Percentiles rank a stretch among this genome's conserved stretches.
Evolutionary conservation across 2,888 invertebrate species (phyloP).

Genomic region (Temnothorax ravouxi): DNA sequence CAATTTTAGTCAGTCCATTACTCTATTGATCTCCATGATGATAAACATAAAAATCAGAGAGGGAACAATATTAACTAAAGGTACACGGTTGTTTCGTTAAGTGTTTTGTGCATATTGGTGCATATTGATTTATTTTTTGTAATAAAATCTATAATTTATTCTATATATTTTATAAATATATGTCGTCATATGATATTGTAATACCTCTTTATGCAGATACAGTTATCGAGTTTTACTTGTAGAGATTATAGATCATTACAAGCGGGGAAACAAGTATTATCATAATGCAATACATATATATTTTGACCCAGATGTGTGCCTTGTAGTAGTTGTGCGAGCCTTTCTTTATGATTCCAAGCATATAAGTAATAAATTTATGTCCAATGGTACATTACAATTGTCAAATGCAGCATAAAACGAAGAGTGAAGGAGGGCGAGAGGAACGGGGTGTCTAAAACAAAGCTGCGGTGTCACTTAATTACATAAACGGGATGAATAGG

Average conservation of each 20-base stretch:
- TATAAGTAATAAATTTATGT: constrained; percentile 30
- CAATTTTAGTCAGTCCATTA: constrained; percentile 56
- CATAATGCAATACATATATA: constrained; percentile 30
- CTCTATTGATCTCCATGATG: constrained; percentile 68
- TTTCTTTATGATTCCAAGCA: constrained; percentile 1
- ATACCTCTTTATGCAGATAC: constrained; percentile 13
- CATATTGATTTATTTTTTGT: constrained; percentile 51
- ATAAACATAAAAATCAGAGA: constrained; percentile 64
- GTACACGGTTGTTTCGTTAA: constrained; percentile 55
- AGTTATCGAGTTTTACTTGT: constrained; percentile 29
- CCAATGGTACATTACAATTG: constrained; percentile 8
- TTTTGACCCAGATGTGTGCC: constrained; percentile 48
- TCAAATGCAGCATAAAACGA: constrained; percentile 3
- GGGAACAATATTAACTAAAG: constrained; percentile 73
- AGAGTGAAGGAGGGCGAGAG: neutral
- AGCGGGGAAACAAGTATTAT: constrained; percentile 18
- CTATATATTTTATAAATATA: constrained; percentile 47
- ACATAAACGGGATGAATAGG: constrained; percentile 13
- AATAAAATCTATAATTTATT: constrained; percentile 53
- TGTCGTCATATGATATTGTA: constrained; percentile 13
- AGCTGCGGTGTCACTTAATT: constrained; percentile 17
- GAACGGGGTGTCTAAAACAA: neutral
- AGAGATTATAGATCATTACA: constrained; percentile 38
- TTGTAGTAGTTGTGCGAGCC: constrained; percentile 16
- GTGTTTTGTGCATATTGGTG: constrained; percentile 36